A percentile compares a stretch with the other conserved stretches of the same genome.
phyloP scores from a whole-genome alignment of 1,140 invertebrate genomes.

The Diploscapter pachys region DNA sequence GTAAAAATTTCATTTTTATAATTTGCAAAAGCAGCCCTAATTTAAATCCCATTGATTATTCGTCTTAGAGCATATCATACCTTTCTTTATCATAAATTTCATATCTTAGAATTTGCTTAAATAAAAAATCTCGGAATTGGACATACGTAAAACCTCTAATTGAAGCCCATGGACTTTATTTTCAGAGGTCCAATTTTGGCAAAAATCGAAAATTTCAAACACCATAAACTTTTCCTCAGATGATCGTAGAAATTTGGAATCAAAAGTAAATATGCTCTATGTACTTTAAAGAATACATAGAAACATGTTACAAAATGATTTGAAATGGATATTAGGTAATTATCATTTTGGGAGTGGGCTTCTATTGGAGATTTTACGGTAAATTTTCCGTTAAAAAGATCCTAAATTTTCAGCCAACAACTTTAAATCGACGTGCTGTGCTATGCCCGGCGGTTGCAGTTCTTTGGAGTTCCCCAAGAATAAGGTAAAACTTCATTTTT shows the following conservation, averaged over 20 bases:
- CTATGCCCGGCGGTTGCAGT: constrained; percentile 2
- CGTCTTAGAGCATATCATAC: neutral
- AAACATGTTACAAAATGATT: neutral
- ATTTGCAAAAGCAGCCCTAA: neutral
- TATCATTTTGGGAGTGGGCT: neutral
- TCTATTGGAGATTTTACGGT: neutral
- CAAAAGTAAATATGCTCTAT: neutral
- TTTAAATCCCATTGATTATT: neutral
- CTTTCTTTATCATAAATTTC: neutral
- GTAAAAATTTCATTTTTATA: neutral
- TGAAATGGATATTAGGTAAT: neutral
- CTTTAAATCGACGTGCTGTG: neutral
- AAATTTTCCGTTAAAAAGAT: neutral
- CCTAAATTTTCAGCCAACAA: constrained; percentile 11
- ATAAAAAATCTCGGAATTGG: neutral
- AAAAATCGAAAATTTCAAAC: too few species aligned
- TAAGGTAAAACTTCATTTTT: neutral
- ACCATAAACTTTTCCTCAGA: neutral
- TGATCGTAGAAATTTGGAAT: neutral
- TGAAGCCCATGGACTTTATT: neutral
- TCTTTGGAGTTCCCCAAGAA: constrained; percentile 18
- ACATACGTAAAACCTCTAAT: neutral
- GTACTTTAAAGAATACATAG: neutral
- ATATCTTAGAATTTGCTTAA: neutral
- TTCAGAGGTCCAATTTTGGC: neutral